Conservation (phyloP, 2,888 invertebrate genomes). For the Ennomos erosarius region DNA sequence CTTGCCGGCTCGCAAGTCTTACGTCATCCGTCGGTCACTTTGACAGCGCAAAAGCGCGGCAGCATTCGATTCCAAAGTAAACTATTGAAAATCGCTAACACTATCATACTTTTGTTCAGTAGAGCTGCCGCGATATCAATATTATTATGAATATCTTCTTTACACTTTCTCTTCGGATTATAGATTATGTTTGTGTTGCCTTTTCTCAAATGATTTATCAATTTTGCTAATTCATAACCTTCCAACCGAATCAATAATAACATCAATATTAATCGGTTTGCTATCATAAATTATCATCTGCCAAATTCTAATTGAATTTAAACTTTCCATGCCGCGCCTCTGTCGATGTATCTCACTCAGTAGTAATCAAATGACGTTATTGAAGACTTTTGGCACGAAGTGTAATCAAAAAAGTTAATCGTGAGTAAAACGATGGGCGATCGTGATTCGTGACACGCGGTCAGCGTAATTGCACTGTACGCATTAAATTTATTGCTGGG, state of each 20-base stretch:
- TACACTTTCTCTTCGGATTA: background rate
- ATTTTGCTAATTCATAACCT: background rate
- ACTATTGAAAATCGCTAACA: no score
- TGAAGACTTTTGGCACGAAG: conserved; percentile 13
- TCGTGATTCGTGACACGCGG: conserved; percentile 18
- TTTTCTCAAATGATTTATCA: no score
- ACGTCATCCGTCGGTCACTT: no score
- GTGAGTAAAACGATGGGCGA: conserved; percentile 19
- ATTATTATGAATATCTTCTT: background rate
- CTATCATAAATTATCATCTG: conserved; percentile 20
- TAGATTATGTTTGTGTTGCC: no score
- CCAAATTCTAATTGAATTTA: conserved; percentile 25
- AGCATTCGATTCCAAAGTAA: no score
- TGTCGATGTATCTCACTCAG: conserved; percentile 7
- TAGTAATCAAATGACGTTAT: conserved; percentile 19
- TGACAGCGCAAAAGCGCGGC: no score
- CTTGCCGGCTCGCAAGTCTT: no score
- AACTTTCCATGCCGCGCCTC: conserved; percentile 17
- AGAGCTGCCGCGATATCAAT: no score
- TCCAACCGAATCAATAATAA: background rate
- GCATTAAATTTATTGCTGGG: no score
- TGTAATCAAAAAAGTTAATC: conserved; percentile 4
- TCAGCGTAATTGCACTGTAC: conserved; percentile 14
- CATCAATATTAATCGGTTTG: conserved; percentile 9
- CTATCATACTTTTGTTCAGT: no score